Evolutionary conservation across 2,113 vertebrate species (phyloP).

Genomic region (Holacanthus passer): DNA sequence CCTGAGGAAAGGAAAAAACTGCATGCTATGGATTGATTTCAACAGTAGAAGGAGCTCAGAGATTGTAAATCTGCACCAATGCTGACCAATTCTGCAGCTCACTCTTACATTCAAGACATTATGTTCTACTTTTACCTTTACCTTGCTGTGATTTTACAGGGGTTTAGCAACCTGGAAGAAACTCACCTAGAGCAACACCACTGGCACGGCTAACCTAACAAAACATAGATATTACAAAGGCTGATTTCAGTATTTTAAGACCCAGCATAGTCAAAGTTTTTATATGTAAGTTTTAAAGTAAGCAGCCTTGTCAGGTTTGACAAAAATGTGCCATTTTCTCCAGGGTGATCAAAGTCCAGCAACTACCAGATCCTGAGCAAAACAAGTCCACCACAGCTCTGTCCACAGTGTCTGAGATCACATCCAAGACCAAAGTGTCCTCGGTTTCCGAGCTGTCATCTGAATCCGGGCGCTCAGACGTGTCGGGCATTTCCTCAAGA

Average conservation of each 20-base stretch:
- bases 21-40: background rate
- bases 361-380: slow-evolving; percentile 47
- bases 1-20: background rate
- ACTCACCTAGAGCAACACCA: too few relatives aligned
- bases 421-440: slow-evolving; percentile 72
- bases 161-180: too few relatives aligned
- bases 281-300: too few relatives aligned
- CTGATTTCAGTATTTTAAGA: too few relatives aligned
- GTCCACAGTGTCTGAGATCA: slow-evolving; percentile 57
- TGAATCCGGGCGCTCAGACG: slow-evolving; percentile 50
- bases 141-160: too few relatives aligned
- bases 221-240: too few relatives aligned
- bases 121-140: background rate
- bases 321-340: background rate
- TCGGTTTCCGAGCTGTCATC: slow-evolving; percentile 75
- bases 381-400: slow-evolving; percentile 59
- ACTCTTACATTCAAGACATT: background rate
- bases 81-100: background rate
- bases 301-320: background rate
- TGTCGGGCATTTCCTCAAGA: slow-evolving; percentile 63
- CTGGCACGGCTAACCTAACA: too few relatives aligned
- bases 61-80: background rate
- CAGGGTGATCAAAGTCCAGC: slow-evolving; percentile 50
- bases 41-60: slow-evolving; percentile 7
- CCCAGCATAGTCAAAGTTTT: too few relatives aligned